Conservation (phyloP, 2,797 vertebrate genomes). For the Etheostoma perlongum region DNA sequence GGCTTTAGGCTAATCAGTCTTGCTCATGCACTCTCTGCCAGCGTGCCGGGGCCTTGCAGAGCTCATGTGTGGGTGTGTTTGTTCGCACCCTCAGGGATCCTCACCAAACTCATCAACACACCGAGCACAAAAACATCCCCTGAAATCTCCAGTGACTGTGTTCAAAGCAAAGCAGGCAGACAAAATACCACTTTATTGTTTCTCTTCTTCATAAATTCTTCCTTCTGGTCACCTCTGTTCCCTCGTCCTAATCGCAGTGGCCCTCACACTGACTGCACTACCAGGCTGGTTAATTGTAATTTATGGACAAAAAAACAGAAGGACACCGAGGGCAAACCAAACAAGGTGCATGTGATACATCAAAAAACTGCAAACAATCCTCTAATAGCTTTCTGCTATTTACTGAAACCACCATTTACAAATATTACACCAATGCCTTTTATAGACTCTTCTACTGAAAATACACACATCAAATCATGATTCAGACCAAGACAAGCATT, state of each 20-base stretch:
- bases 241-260: background rate
- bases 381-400: background rate
- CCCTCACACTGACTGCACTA: conserved; percentile 9
- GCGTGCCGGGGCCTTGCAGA: conserved; percentile 22
- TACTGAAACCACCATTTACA: background rate
- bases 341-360: background rate
- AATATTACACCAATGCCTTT: background rate
- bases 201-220: conserved; percentile 43
- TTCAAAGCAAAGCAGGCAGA: conserved; percentile 50
- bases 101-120: conserved; percentile 40
- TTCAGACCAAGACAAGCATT: background rate
- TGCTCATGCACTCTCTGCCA: conserved; percentile 18
- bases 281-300: conserved; percentile 12
- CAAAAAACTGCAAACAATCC: background rate
- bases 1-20: conserved; percentile 42
- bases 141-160: conserved; percentile 27
- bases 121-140: conserved; percentile 30
- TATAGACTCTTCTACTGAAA: background rate
- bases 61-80: conserved; percentile 61
- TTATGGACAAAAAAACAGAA: conserved; percentile 19
- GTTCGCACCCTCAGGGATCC: conserved; percentile 37
- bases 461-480: background rate
- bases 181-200: conserved; percentile 39
- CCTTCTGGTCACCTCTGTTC: conserved; percentile 19
- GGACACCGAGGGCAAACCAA: conserved; percentile 2